Conservation (phyloP, 2,888 invertebrate species). For the Zygothrica quintamaculata region DNA sequence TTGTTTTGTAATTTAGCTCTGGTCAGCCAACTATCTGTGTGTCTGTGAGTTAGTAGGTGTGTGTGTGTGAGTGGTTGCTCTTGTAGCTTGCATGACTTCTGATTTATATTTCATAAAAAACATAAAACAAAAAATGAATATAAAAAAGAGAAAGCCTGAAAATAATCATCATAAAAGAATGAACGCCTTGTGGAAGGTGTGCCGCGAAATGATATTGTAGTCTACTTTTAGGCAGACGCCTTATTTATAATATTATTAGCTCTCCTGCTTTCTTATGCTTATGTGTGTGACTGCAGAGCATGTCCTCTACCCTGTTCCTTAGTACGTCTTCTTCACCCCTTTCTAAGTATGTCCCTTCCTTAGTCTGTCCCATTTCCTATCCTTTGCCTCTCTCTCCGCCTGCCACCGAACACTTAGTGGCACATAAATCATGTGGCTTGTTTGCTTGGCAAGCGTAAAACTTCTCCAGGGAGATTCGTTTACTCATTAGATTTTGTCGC, state of each 20-base stretch:
- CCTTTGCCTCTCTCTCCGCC: too few relatives aligned
- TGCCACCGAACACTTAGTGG: constrained; percentile 15
- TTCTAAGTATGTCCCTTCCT: too few relatives aligned
- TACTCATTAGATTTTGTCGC: constrained; percentile 65
- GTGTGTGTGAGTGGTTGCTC: too few relatives aligned
- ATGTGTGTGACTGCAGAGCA: constrained; percentile 5
- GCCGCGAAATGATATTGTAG: constrained; percentile 56
- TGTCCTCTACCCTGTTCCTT: too few relatives aligned
- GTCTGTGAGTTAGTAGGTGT: too few relatives aligned
- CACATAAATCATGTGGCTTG: constrained; percentile 70
- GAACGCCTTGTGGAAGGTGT: constrained; percentile 59
- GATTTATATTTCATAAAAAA: constrained; percentile 59
- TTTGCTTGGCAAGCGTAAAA: constrained; percentile 54
- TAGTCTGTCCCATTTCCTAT: too few relatives aligned
- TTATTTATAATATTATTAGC: constrained; percentile 50
- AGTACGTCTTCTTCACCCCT: too few relatives aligned
- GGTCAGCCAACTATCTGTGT: too few relatives aligned
- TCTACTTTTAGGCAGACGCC: constrained; percentile 18
- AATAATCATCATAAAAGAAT: constrained; percentile 70
- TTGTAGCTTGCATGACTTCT: constrained; percentile 64
- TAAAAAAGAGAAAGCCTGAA: too few relatives aligned
- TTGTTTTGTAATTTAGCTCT: too few relatives aligned
- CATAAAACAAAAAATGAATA: constrained; percentile 42
- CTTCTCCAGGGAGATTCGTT: constrained; percentile 45
- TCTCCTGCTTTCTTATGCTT: constrained; percentile 18